phyloP scores from a whole-genome alignment of 1,140 invertebrate species.

The Drosophila ercepeae region DNA sequence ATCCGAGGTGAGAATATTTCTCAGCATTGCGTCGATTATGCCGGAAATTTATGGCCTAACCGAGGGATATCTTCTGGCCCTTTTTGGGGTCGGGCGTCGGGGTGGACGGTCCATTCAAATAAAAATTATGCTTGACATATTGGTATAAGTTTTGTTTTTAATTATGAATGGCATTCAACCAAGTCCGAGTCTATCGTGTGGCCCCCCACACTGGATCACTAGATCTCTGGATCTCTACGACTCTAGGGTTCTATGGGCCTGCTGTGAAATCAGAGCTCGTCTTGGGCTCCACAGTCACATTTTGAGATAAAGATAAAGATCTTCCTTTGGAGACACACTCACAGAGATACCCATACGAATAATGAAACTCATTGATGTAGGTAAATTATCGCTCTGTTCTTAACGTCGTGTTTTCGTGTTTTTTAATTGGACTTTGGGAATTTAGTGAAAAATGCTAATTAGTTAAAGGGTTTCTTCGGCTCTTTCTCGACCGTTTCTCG shows the following conservation, averaged over 20 bases:
- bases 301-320: slow-evolving; percentile 72
- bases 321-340: slow-evolving; percentile 32
- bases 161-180: slow-evolving; percentile 72
- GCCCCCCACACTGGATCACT: too few relatives aligned
- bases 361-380: slow-evolving; percentile 82
- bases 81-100: not conserved
- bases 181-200: slow-evolving; percentile 48
- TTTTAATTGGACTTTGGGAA: slow-evolving; percentile 81
- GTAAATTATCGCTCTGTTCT: slow-evolving; percentile 82
- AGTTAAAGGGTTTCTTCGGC: slow-evolving; percentile 68
- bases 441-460: slow-evolving; percentile 83
- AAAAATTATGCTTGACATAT: slow-evolving; percentile 82
- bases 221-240: too few relatives aligned
- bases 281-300: slow-evolving; percentile 51
- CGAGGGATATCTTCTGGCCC: slow-evolving; percentile 20
- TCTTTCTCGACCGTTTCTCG: slow-evolving; percentile 18
- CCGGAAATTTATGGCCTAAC: slow-evolving; percentile 63
- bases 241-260: slow-evolving; percentile 33
- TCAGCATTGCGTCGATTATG: slow-evolving; percentile 75
- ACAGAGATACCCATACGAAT: slow-evolving; percentile 44
- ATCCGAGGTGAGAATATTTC: slow-evolving; percentile 79
- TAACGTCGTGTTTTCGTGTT: slow-evolving; percentile 82
- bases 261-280: slow-evolving; percentile 78
- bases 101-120: slow-evolving; percentile 59
- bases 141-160: slow-evolving; percentile 81